Base-by-base conservation (phyloP, 2,888 invertebrate genomes). In the Cotesia congregata region DNA sequence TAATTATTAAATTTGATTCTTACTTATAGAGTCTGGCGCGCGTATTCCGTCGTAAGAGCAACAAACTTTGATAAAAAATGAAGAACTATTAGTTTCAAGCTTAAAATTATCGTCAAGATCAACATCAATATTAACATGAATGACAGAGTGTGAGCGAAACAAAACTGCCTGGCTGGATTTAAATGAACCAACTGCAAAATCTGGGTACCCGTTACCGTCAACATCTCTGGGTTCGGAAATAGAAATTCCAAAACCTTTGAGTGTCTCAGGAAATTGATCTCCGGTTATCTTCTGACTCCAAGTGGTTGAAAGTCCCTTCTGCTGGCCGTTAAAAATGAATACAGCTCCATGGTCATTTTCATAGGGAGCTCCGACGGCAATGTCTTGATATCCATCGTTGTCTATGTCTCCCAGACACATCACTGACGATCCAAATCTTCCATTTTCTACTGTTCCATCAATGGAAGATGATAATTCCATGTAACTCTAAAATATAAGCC, bases 321-420 rank as follows among this genome's bases (percentile, higher is more conserved):
- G 82, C n/a, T 82, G 80, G 5, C 87, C 88, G 41, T 85, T 83
- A 78, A 84, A 89, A 30, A 89, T 83, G 67, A 87, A 86, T 40
- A 89, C 79, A 1, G 83, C 86, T 3, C 89, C 89, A 40, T 79
- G 79, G 15, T 82, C 83, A 40, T 83, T 78, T 70, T 85, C 88
- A 72, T 86, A 86, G 0, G 88, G 87, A 6, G 89, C 89, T 6
- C 88, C 86, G 2, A 90, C 83, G 3, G 88, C 86, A 41, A 89
- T 78, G 67, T 90, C 90, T 62, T 72, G 79, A 78, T 85, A 92
- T 6, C 92, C 92, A 86, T 94, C 93, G 79, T 90, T 88, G 86
- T 94, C 93, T 68, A 94, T 89, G 85, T 94, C 93, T 5, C 92
- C 88, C 1, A 89, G 91, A 38, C 91, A 90, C 7, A 92, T 90